A percentile compares a stretch with the other conserved stretches of the same genome.
Conservation (phyloP, 2,888 invertebrate species). For the Parasteatoda lunata region DNA sequence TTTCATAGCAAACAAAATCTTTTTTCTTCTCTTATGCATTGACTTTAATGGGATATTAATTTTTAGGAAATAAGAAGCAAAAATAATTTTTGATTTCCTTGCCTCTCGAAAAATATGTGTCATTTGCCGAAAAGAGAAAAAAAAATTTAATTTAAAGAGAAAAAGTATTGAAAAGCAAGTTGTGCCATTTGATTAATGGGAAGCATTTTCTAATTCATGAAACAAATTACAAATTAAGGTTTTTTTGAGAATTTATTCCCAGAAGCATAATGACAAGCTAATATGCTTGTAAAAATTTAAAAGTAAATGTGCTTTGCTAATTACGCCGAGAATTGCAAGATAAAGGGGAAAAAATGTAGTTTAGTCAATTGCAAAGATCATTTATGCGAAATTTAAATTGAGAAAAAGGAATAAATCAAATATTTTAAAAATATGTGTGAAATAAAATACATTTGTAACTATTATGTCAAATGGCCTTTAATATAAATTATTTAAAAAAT, state of each 20-base stretch:
- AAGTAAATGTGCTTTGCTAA: slow-evolving; percentile 34
- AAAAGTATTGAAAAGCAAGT: slow-evolving; percentile 29
- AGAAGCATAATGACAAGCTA: slow-evolving; percentile 23
- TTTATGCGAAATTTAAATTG: too few relatives aligned
- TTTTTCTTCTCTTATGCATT: too few relatives aligned
- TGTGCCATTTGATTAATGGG: slow-evolving; percentile 61
- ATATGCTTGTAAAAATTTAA: slow-evolving; percentile 38
- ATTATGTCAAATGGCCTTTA: too few relatives aligned
- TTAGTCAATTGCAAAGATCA: too few relatives aligned
- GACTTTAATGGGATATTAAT: too few relatives aligned
- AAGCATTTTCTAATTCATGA: slow-evolving; percentile 45
- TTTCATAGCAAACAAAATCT: too few relatives aligned
- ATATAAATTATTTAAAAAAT: too few relatives aligned
- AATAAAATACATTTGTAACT: too few relatives aligned
- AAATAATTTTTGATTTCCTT: not conserved
- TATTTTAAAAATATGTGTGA: too few relatives aligned
- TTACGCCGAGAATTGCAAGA: not conserved
- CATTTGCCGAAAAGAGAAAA: slow-evolving; percentile 37
- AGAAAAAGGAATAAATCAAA: too few relatives aligned
- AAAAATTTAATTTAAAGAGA: slow-evolving; percentile 39
- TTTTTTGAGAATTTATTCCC: slow-evolving; percentile 53
- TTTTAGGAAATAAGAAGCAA: too few relatives aligned
- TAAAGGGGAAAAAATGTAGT: too few relatives aligned
- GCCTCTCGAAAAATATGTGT: slow-evolving; percentile 40
- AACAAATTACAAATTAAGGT: slow-evolving; percentile 44